Base-by-base conservation (phyloP, 2,113 vertebrate genomes). In the Ammodytes dubius region DNA sequence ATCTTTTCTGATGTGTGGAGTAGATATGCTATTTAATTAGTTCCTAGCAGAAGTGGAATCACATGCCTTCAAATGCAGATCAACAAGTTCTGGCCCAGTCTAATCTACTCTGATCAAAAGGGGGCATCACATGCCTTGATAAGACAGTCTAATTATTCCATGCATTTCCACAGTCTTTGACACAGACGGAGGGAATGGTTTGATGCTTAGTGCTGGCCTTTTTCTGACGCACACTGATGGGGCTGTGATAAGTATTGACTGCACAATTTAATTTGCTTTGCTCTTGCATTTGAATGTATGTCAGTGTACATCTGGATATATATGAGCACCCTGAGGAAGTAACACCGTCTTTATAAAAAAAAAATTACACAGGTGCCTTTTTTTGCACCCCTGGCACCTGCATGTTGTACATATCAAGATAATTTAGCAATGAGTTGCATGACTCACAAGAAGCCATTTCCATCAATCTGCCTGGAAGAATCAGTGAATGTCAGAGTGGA, bases 41-140 rank as follows among this genome's bases (percentile, higher is more conserved):
- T 58, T 81, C 50, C 58, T 17, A 27, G 50, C 59, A 70, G 77
- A 75, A 74, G 42, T 50, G 81, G 75, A 88, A 91, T 88, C 88
- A 86, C 79, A 90, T 85, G 88, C 65, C 66, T 88, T 87, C 80
- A 69, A 76, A 84, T 61, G 67, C 82, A 74, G 53, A 80, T 77
- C 81, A 89, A 74, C 72, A 88, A 88, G 57, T 84, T 84, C 64
- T 46, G 56, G 60, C 73, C 83, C 79, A 71, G 83, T 91, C 85
- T 82, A 86, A 94, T 91, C 91, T 86, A 67, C 76, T 68, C 53
- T 83, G 76, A 94, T 91, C 86, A 79, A 89, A 83, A 86, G 68
- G 71, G 68, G 19, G 78, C 74, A 72, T 87, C 73, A 83, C 83
- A 77, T 91, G 89, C 83, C 77, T 91, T 82, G 71, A 91, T 92